These are phyloP conservation scores for Felis chaus DNA, from an alignment of 2,113 vertebrate genomes.

Conservation along the genomic window DNA sequence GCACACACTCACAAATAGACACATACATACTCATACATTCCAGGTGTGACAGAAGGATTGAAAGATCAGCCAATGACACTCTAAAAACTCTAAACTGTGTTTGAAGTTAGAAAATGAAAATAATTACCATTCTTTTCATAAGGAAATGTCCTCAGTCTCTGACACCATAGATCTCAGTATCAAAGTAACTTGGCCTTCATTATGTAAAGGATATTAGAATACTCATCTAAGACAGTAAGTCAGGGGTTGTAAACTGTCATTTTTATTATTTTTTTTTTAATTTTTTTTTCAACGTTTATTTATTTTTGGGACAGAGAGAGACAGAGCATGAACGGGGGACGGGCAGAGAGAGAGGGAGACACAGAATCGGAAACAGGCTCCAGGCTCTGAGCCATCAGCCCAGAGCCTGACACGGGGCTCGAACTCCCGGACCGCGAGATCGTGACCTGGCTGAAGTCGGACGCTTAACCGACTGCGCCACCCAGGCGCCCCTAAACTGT, in stretches of 20 bases:
- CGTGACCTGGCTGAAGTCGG: too few relatives aligned
- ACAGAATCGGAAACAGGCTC: too few relatives aligned
- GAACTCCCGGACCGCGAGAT: too few relatives aligned
- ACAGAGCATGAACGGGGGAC: too few relatives aligned
- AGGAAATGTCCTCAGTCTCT: background rate
- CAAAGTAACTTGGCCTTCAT: background rate
- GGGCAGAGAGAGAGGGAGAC: too few relatives aligned
- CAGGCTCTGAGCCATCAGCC: too few relatives aligned
- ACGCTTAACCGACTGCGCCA: too few relatives aligned
- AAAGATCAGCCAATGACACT: background rate
- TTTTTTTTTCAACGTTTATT: too few relatives aligned
- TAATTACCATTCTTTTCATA: background rate
- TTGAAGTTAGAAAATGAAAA: background rate
- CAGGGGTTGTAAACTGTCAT: background rate
- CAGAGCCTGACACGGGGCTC: too few relatives aligned
- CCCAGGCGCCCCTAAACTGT: too few relatives aligned
- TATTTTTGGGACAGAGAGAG: too few relatives aligned
- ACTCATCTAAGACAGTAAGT: background rate
- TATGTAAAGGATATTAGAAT: background rate
- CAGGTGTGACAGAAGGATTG: background rate
- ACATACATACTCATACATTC: background rate
- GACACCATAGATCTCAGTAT: background rate
- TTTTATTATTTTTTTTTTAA: too few relatives aligned
- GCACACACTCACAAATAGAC: background rate
- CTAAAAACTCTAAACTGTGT: background rate